A percentile compares a stretch with the other conserved stretches of the same genome.
These are phyloP conservation scores for Halcyon badia DNA, from an alignment of 2,797 vertebrate genomes.

Conservation along the genomic window DNA sequence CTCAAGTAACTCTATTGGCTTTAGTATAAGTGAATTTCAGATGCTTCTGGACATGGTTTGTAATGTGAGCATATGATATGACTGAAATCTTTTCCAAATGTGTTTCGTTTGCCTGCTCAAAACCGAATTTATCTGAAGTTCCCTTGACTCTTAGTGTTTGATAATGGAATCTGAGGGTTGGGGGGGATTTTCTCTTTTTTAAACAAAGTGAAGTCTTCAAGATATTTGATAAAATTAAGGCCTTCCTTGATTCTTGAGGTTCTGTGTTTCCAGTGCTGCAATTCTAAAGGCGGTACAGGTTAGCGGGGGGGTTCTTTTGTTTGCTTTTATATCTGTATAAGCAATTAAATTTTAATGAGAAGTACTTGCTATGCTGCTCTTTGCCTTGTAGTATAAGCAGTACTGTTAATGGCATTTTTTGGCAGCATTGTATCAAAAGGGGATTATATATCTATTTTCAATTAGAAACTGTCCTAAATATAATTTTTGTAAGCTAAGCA, in stretches of 20 bases:
- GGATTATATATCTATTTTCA: background rate
- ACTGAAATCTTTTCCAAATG: background rate
- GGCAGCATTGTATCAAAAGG: background rate
- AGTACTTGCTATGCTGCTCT: background rate
- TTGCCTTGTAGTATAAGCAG: background rate
- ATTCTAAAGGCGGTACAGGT: background rate
- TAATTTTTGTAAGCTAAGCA: background rate
- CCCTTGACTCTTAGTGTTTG: background rate
- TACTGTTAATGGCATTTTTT: background rate
- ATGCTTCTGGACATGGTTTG: background rate
- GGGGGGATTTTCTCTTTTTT: background rate
- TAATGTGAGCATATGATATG: rapidly evolving
- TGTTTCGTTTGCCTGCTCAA: background rate
- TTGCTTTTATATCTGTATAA: background rate
- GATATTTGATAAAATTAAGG: background rate
- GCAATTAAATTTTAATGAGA: background rate
- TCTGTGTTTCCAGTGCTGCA: background rate
- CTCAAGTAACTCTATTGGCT: background rate
- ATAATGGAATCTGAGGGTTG: background rate
- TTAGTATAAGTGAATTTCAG: background rate
- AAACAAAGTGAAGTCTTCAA: background rate
- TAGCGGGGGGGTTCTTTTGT: background rate
- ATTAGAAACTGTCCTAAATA: background rate
- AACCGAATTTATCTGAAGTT: background rate
- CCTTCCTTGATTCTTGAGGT: background rate